phyloP scores from a whole-genome alignment of 2,113 vertebrate species.

The Prionailurus bengalensis region DNA sequence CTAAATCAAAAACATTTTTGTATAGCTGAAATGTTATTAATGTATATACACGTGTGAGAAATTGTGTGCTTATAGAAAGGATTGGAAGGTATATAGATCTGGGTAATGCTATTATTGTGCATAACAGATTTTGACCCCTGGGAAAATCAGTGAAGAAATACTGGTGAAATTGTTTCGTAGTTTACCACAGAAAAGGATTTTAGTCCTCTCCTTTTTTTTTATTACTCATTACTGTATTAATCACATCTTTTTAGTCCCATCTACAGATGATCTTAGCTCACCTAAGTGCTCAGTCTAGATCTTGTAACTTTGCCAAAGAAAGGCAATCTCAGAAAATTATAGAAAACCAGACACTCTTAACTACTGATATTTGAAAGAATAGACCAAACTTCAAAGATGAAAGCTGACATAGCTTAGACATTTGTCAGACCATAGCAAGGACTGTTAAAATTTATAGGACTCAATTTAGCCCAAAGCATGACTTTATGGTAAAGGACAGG shows the following conservation, averaged over 20 bases:
- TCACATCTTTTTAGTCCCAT: neutral
- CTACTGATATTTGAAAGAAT: neutral
- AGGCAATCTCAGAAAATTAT: neutral
- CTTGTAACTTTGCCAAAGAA: neutral
- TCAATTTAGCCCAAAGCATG: neutral
- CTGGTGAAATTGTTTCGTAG: neutral
- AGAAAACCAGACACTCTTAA: neutral
- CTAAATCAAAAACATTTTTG: neutral
- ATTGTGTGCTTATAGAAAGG: neutral
- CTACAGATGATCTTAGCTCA: neutral
- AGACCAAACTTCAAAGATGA: neutral
- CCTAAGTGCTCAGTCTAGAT: neutral
- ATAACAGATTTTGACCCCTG: neutral
- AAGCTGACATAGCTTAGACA: neutral
- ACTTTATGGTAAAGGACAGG: neutral
- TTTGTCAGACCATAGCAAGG: neutral
- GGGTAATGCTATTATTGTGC: neutral
- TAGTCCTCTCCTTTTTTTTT: neutral
- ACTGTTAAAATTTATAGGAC: neutral
- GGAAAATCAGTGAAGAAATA: neutral
- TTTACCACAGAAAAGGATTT: neutral
- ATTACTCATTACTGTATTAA: neutral
- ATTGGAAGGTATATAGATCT: neutral
- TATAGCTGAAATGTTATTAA: neutral
- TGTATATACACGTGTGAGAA: neutral